Percentiles rank a stretch among this genome's conserved stretches.
phyloP scores from a whole-genome alignment of 37 sponge, comb jelly and placozoan genomes.

The Aplysina aerophoba region DNA sequence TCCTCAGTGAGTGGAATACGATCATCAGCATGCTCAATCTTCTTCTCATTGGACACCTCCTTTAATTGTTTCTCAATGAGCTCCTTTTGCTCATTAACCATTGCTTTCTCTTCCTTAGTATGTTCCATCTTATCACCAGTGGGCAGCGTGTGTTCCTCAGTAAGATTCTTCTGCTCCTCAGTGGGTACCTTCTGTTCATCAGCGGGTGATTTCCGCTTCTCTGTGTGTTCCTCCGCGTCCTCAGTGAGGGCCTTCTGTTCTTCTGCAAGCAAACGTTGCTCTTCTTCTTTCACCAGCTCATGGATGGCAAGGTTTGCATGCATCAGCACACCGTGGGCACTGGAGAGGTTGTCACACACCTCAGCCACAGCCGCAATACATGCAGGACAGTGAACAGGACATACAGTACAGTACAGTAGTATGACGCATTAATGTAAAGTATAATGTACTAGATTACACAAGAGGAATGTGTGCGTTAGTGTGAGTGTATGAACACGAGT shows the following conservation, averaged over 20 bases:
- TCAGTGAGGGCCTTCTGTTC: not conserved
- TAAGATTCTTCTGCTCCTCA: not conserved
- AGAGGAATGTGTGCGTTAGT: too few species aligned
- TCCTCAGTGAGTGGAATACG: not conserved
- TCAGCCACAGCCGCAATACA: constrained; percentile 40
- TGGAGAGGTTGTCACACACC: constrained; percentile 44
- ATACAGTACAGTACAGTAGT: too few species aligned
- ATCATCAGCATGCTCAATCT: not conserved
- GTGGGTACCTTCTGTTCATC: not conserved
- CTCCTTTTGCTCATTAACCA: not conserved
- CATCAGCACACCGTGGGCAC: constrained; percentile 63
- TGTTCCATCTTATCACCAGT: not conserved
- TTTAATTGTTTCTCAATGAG: not conserved
- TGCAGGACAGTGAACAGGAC: constrained; percentile 4
- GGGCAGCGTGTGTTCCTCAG: not conserved
- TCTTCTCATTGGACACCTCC: not conserved
- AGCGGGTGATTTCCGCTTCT: not conserved
- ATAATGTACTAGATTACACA: too few species aligned
- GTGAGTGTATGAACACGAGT: too few species aligned
- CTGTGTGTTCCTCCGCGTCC: not conserved
- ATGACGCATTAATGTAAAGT: too few species aligned
- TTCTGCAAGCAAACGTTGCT: not conserved
- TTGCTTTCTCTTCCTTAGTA: not conserved
- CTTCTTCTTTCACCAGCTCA: constrained; percentile 61
- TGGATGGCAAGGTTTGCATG: constrained; percentile 66